A percentile compares a stretch with the other conserved stretches of the same genome.
Conservation (phyloP, 2,113 vertebrate genomes). For the Toxotes jaculatrix region DNA sequence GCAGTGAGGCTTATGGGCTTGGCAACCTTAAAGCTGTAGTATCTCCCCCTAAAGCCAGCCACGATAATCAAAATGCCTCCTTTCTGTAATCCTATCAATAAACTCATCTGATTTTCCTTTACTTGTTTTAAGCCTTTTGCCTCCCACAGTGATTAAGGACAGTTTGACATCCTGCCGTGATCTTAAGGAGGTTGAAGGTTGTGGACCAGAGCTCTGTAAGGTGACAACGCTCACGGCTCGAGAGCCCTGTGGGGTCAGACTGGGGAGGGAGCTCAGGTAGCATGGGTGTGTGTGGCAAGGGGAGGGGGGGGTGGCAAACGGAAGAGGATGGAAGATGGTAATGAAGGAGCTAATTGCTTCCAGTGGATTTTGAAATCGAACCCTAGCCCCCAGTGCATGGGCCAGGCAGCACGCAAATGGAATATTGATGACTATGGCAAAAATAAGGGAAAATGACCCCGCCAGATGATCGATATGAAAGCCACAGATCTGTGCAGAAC, state of each 20-base stretch:
- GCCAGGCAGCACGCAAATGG: slow-evolving; percentile 66
- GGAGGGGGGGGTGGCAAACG: background rate
- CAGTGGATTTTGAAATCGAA: slow-evolving; percentile 86
- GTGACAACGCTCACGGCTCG: slow-evolving; percentile 19
- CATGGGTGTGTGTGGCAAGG: background rate
- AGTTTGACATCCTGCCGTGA: background rate
- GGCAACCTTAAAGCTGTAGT: slow-evolving; percentile 11
- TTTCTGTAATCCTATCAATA: slow-evolving; percentile 36
- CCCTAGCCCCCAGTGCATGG: slow-evolving; percentile 49
- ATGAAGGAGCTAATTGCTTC: slow-evolving; percentile 84
- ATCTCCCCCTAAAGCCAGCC: background rate
- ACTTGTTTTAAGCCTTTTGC: background rate
- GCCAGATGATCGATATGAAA: slow-evolving; percentile 77
- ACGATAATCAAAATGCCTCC: slow-evolving; percentile 27
- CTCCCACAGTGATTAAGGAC: background rate
- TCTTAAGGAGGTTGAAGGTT: slow-evolving; percentile 50
- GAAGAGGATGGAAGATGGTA: slow-evolving; percentile 74
- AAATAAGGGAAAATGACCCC: slow-evolving; percentile 79
- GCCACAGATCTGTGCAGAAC: slow-evolving; percentile 76
- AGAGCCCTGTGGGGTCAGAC: slow-evolving; percentile 52
- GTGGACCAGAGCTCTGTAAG: slow-evolving; percentile 12
- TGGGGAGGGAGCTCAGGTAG: slow-evolving; percentile 10
- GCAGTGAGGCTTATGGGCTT: slow-evolving; percentile 26
- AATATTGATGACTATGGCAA: slow-evolving; percentile 80
- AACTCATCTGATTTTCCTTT: slow-evolving; percentile 18